Percentiles rank a stretch among this genome's conserved stretches.
Conservation (phyloP, 2,113 vertebrate species). For the Formicarius rufipectus region DNA sequence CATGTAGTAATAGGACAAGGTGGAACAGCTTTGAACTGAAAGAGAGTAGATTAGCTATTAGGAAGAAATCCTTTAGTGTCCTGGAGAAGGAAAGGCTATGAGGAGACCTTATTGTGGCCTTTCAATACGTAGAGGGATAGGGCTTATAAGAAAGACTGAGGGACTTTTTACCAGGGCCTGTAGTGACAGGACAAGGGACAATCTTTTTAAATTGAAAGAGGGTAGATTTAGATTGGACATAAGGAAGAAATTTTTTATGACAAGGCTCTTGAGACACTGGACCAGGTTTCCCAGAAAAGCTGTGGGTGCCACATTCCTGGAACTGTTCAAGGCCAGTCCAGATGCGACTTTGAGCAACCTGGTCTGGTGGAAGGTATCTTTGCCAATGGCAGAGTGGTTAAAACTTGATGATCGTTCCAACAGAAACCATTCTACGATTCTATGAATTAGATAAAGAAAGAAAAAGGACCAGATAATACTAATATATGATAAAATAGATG, state of each 20-base stretch:
- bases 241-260: neutral
- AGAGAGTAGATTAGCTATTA: neutral
- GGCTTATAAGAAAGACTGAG: neutral
- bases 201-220: neutral
- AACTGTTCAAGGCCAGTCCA: neutral
- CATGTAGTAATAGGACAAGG: neutral
- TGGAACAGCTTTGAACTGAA: neutral
- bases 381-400: neutral
- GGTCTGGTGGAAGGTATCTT: neutral
- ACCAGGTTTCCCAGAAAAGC: neutral
- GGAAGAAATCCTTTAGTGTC: neutral
- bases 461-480: neutral
- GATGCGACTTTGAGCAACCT: neutral
- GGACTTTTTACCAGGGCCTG: neutral
- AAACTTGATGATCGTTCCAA: neutral
- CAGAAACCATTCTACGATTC: neutral
- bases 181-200: neutral
- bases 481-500: neutral
- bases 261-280: fast-evolving
- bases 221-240: neutral
- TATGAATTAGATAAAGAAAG: neutral
- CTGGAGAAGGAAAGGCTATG: neutral
- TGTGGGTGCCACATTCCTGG: neutral
- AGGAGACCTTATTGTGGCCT: neutral
- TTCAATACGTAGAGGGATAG: neutral